These are phyloP conservation scores for Sebastes fasciatus DNA, from an alignment of 2,113 vertebrate genomes.

Conservation along the genomic window DNA sequence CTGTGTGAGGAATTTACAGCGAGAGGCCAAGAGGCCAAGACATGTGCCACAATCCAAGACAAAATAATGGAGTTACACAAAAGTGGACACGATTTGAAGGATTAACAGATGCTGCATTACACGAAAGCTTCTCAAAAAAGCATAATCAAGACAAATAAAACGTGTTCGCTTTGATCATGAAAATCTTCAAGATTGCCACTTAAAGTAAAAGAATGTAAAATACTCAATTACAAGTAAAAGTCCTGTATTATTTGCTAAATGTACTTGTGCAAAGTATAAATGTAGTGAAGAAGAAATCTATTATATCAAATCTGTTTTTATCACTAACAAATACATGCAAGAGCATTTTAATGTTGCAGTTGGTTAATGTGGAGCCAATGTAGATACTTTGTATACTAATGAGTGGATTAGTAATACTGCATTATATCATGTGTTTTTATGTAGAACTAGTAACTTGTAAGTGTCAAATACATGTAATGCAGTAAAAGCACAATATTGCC, in stretches of 20 bases:
- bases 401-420: neutral
- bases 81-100: neutral
- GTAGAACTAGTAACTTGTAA: neutral
- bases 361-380: neutral
- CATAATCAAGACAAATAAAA: neutral
- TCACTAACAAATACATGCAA: neutral
- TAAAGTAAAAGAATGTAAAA: neutral
- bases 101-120: neutral
- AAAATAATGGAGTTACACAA: neutral
- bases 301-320: too few species aligned
- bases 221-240: neutral
- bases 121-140: neutral
- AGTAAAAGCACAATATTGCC: neutral
- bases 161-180: too few species aligned
- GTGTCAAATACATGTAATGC: neutral
- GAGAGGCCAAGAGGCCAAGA: neutral
- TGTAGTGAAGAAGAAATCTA: neutral
- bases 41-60: neutral
- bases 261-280: neutral
- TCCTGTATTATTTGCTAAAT: neutral
- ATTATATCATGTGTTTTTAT: neutral
- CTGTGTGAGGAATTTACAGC: conserved; percentile 7
- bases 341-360: neutral
- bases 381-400: neutral
- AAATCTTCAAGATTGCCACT: too few species aligned